Conservation (phyloP, 2,888 invertebrate species). For the Lordiphosa andalusiaca region DNA sequence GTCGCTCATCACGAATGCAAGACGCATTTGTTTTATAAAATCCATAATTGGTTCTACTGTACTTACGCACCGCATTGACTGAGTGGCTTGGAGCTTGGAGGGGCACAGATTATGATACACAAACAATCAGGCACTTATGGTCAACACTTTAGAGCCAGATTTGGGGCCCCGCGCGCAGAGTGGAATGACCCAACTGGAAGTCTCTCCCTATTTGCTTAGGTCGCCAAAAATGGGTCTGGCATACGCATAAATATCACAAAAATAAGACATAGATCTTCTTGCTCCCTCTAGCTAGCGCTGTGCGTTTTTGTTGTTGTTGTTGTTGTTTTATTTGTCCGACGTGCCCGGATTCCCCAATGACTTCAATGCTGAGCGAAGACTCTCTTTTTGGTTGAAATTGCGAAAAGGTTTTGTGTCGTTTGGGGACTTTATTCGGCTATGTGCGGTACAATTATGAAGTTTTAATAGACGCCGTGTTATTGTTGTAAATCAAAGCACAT, state of each 20-base stretch:
- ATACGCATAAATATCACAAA: constrained; percentile 67
- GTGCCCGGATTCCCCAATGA: constrained; percentile 53
- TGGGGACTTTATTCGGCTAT: constrained; percentile 55
- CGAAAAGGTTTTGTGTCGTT: constrained; percentile 56
- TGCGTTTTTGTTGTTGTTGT: constrained; percentile 57
- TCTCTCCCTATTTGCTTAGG: constrained; percentile 66
- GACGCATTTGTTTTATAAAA: constrained; percentile 78
- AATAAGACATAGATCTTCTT: constrained; percentile 57
- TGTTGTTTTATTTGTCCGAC: constrained; percentile 71
- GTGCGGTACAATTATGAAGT: constrained; percentile 73
- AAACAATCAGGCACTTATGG: constrained; percentile 76
- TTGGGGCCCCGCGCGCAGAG: constrained; percentile 62
- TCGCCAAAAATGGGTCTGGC: constrained; percentile 73
- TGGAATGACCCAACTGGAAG: constrained; percentile 67
- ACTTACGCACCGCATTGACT: constrained; percentile 73
- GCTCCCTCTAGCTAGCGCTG: constrained; percentile 33
- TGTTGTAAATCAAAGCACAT: constrained; percentile 76
- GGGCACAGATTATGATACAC: constrained; percentile 67
- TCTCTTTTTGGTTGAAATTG: constrained; percentile 39
- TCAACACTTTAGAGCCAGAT: constrained; percentile 76
- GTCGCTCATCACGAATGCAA: constrained; percentile 66
- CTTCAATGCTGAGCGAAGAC: constrained; percentile 13
- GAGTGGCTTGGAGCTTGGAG: constrained; percentile 9
- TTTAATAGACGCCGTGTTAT: constrained; percentile 68
- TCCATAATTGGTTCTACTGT: constrained; percentile 79